phyloP scores from a whole-genome alignment of 2,888 invertebrate genomes.

The Idaea biselata region DNA sequence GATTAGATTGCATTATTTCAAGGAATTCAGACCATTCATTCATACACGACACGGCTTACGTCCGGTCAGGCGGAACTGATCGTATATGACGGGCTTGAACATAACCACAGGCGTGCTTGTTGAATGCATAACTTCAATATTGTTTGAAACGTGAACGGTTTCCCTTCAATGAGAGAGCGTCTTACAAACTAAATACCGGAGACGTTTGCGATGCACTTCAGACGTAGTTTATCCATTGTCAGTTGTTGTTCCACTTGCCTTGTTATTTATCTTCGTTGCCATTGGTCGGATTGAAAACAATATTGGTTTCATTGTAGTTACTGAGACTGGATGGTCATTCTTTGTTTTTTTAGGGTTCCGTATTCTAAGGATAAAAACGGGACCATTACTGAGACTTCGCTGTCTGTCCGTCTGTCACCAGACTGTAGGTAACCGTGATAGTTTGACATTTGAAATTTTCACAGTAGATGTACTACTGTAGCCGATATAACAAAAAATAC shows the following conservation, averaged over 20 bases:
- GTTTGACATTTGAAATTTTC: too few relatives aligned
- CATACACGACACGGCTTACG: too few relatives aligned
- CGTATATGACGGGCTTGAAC: neutral
- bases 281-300: conserved; percentile 10
- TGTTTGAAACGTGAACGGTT: conserved; percentile 17
- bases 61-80: too few relatives aligned
- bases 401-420: too few relatives aligned
- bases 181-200: conserved; percentile 39
- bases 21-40: too few relatives aligned
- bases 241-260: conserved; percentile 28
- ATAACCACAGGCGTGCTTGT: neutral
- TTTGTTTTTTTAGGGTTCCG: conserved; percentile 4
- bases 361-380: too few relatives aligned
- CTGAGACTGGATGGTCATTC: neutral
- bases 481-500: too few relatives aligned
- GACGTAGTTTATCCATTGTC: conserved; percentile 37
- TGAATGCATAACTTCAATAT: conserved; percentile 14
- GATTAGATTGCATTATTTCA: too few relatives aligned
- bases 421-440: too few relatives aligned
- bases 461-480: too few relatives aligned
- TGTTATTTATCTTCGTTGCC: conserved; percentile 27
- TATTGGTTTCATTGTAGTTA: neutral
- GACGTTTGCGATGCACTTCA: conserved; percentile 38
- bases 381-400: too few relatives aligned
- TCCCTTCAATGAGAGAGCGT: conserved; percentile 20